Evolutionary conservation across 2,113 vertebrate species (phyloP), one percentile per base, ranked within the genome.

Genomic region (Mobula hypostoma): DNA sequence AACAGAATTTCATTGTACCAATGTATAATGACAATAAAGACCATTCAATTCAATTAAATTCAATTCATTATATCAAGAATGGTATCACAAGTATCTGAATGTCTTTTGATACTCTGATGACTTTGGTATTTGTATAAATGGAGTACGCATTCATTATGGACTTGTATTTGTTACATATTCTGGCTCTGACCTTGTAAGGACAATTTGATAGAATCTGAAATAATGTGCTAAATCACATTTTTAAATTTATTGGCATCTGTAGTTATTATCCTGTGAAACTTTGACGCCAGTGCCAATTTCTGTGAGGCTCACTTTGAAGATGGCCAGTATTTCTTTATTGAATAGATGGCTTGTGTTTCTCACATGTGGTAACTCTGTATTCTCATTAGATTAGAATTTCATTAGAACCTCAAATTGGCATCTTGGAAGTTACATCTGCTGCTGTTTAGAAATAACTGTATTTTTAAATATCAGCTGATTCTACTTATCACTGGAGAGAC

Each of bases 321-420:
- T 88, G 24, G 27, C 24, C 85, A 88, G 58, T 66, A 88, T 66
- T 88, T 66, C 56, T 15, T 88, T 88, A 87, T 88, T 88, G 61
- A n/a, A 32, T 88, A n/a, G 27, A n/a, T 88, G 11, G 29, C n/a
- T 12, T n/a, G 85, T 7, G 12, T 8, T 17, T 61, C 58, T 88
- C 29, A 63, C 27, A 63, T 6, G 17, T n/a, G 12, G 12, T 88
- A 12, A 88, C 56, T 15, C 61, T 15, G 7, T 29, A 88, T 36
- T n/a, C 27, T 88, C 29, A 88, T 88, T 63, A 32, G 58, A 61
- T 88, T 66, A 66, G 85, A 66, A 14, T 29, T 88, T 61, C 2
- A n/a, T 88, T 29, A 61, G 85, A 88, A 12, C 61, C 29, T 66
- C 14, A 88, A n/a, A 88, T 32, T 66, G 58, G 85, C 61, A 29